These are phyloP conservation scores for Cheilosia pagana DNA, from an alignment of 2,888 invertebrate species.

Conservation along the genomic window DNA sequence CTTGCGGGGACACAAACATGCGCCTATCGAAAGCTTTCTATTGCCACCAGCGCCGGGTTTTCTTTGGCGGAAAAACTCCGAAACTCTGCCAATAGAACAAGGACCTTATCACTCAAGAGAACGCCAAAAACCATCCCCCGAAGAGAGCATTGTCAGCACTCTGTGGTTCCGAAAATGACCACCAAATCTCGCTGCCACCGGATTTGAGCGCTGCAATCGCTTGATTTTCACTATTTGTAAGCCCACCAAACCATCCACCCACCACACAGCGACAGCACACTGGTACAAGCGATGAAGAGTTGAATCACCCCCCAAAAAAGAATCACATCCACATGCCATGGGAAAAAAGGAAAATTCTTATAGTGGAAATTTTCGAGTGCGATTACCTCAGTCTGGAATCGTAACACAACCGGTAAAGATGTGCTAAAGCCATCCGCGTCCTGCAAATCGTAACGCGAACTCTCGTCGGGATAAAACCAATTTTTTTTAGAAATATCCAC, in stretches of 20 bases:
- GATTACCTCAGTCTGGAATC: constrained; percentile 83
- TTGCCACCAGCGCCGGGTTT: constrained; percentile 35
- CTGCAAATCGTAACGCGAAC: constrained; percentile 29
- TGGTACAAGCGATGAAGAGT: constrained; percentile 58
- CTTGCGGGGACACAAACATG: constrained; percentile 41
- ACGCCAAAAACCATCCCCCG: background rate
- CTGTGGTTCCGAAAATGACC: constrained; percentile 37
- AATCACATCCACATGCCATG: constrained; percentile 38
- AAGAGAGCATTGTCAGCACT: constrained; percentile 51
- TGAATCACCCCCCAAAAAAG: constrained; percentile 57
- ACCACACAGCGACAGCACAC: constrained; percentile 16
- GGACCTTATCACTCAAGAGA: constrained; percentile 62
- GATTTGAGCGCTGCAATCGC: constrained; percentile 42
- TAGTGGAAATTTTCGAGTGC: constrained; percentile 79
- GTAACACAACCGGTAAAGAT: constrained; percentile 83
- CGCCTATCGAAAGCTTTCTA: constrained; percentile 28
- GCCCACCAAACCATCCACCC: constrained; percentile 46
- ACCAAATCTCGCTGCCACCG: background rate
- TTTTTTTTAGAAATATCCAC: background rate
- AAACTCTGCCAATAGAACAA: constrained; percentile 35
- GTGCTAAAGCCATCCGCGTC: constrained; percentile 74
- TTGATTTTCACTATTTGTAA: constrained; percentile 32
- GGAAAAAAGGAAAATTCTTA: constrained; percentile 69
- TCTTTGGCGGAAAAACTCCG: constrained; percentile 8
- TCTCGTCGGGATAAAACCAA: constrained; percentile 22